phyloP scores from a whole-genome alignment of 1,140 invertebrate genomes.

The Drosophila santomea region DNA sequence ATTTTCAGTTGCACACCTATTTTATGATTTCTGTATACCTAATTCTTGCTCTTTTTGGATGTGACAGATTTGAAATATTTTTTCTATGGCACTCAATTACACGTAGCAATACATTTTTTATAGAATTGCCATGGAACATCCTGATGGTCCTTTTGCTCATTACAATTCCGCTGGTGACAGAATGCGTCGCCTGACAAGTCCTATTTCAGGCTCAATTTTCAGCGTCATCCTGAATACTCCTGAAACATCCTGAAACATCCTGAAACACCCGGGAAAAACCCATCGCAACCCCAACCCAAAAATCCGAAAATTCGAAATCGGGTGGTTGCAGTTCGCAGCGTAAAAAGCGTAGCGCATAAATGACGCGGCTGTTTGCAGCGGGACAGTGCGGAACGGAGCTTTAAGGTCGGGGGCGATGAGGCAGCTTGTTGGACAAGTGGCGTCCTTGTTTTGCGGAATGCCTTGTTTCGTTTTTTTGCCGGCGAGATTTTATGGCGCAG shows the following conservation, averaged over 20 bases:
- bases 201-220: not conserved
- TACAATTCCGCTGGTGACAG: conserved; percentile 63
- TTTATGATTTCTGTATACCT: no score
- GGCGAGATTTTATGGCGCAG: conserved; percentile 72
- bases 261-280: not conserved
- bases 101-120: not conserved
- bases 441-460: conserved; percentile 47
- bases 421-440: conserved; percentile 61
- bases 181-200: conserved; percentile 40
- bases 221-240: conserved; percentile 4
- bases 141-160: conserved; percentile 29
- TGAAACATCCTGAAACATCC: conserved; percentile 1
- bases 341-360: conserved; percentile 70
- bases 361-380: conserved; percentile 59
- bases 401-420: conserved; percentile 25
- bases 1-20: no score
- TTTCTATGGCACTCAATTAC: not conserved
- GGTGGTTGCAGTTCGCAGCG: conserved; percentile 39
- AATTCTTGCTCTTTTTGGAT: not conserved
- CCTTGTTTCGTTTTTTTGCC: conserved; percentile 28
- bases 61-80: no score
- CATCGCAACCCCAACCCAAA: conserved; percentile 2
- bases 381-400: conserved; percentile 22
- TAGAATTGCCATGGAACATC: conserved; percentile 8
- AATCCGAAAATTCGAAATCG: conserved; percentile 2